Percentiles rank a stretch among this genome's conserved stretches.
Conservation (phyloP, 2,113 vertebrate genomes). For the Carassius gibelio region DNA sequence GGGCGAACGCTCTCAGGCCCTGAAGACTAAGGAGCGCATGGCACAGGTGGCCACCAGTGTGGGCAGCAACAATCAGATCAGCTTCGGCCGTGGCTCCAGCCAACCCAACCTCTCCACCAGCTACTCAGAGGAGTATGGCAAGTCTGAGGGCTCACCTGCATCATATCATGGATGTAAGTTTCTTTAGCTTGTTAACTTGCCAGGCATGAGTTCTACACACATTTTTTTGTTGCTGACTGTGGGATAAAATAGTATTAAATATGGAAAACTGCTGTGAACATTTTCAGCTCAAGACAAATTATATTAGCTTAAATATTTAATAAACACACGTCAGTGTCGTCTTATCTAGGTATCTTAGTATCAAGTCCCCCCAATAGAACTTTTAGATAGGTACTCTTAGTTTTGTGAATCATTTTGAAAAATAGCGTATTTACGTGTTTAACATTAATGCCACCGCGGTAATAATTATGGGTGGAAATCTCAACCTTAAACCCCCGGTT, state of each 20-base stretch:
- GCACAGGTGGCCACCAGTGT: conserved; percentile 93
- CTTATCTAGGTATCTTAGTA: too few relatives aligned
- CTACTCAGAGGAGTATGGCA: conserved; percentile 95
- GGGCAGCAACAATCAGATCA: conserved; percentile 83
- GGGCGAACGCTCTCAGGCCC: conserved; percentile 90
- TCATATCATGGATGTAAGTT: conserved; percentile 99
- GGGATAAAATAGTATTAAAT: background rate
- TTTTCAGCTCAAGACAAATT: background rate
- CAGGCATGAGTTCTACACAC: background rate
- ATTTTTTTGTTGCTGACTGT: background rate
- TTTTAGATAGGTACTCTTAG: background rate
- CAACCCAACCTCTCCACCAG: conserved; percentile 98
- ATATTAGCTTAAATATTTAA: background rate
- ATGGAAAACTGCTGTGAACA: background rate
- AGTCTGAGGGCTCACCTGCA: conserved; percentile 94
- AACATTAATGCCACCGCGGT: too few relatives aligned
- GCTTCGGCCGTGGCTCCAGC: conserved; percentile 93
- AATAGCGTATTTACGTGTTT: too few relatives aligned
- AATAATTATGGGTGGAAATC: too few relatives aligned
- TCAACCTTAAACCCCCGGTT: too few relatives aligned
- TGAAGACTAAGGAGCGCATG: conserved; percentile 99
- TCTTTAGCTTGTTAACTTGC: conserved; percentile 2
- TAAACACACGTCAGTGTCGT: background rate
- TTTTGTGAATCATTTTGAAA: too few relatives aligned
- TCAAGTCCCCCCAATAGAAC: background rate